Conservation (phyloP, 2,113 vertebrate genomes). For the Dolichotis patagonum region DNA sequence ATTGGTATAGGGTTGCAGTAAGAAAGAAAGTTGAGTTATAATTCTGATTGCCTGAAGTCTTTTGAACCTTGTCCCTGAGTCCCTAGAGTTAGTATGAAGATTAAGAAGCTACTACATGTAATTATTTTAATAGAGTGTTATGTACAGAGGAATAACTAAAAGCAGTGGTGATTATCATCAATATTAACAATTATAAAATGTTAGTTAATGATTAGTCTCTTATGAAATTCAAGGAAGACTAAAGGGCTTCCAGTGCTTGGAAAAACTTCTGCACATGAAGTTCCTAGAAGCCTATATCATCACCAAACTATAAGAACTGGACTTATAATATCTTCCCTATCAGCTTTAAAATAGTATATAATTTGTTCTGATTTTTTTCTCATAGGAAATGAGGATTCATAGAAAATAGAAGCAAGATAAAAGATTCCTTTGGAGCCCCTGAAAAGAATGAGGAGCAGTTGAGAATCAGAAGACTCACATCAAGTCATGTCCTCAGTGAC, state of each 20-base stretch:
- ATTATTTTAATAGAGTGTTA: background rate
- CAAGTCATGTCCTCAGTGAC: background rate
- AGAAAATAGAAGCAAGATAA: background rate
- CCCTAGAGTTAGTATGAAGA: background rate
- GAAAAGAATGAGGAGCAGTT: background rate
- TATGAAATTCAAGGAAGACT: background rate
- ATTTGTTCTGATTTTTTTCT: constrained; percentile 28
- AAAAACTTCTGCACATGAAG: background rate
- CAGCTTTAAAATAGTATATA: constrained; percentile 21
- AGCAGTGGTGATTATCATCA: background rate
- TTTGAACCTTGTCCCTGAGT: background rate
- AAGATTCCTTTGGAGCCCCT: background rate
- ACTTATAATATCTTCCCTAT: background rate
- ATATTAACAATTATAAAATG: constrained; percentile 20
- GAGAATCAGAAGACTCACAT: background rate
- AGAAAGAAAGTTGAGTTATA: background rate
- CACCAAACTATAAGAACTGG: background rate
- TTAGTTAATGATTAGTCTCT: background rate
- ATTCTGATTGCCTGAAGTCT: background rate
- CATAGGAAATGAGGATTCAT: background rate
- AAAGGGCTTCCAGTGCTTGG: background rate
- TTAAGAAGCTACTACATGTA: background rate
- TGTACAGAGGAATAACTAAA: background rate
- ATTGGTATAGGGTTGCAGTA: background rate
- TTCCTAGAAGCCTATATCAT: background rate